These are phyloP conservation scores for Melanostigma gelatinosum DNA, from an alignment of 2,113 vertebrate species.

Conservation along the genomic window DNA sequence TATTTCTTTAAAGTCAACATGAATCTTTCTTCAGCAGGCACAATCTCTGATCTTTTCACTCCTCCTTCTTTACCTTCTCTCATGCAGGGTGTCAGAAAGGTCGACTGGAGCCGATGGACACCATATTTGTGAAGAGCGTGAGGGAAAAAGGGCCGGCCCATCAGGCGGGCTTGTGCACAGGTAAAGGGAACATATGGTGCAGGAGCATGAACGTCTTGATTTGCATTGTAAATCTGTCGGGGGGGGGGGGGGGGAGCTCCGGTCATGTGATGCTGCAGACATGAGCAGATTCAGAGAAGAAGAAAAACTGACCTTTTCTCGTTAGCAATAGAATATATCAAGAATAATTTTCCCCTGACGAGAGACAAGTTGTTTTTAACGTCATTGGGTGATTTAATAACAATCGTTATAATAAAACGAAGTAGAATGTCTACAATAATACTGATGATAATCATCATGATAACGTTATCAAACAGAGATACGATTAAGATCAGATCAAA, in stretches of 20 bases:
- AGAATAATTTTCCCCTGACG: not conserved
- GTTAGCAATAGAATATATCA: not conserved
- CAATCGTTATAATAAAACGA: not conserved
- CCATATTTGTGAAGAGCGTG: conserved; percentile 98
- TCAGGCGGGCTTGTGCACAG: conserved; percentile 92
- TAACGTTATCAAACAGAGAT: not conserved
- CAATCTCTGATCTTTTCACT: not conserved
- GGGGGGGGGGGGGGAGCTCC: not conserved
- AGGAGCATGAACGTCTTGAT: conserved; percentile 4
- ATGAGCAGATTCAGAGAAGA: not conserved
- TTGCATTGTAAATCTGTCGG: conserved; percentile 64
- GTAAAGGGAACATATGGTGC: conserved; percentile 74
- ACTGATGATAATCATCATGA: not conserved
- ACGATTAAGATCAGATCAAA: not conserved
- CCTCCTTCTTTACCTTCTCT: conserved; percentile 2
- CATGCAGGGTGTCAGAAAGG: conserved; percentile 78
- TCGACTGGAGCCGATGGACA: conserved; percentile 97
- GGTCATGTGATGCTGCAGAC: conserved; percentile 30
- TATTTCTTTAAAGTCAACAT: not conserved
- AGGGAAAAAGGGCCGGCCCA: conserved; percentile 94
- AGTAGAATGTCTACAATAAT: not conserved
- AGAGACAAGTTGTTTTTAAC: not conserved
- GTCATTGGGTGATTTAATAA: not conserved
- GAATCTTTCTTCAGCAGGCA: not conserved
- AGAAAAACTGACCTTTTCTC: not conserved